Evolutionary conservation across 1,140 invertebrate genomes (phyloP).

Genomic region (Trinorchestia longiramus): DNA sequence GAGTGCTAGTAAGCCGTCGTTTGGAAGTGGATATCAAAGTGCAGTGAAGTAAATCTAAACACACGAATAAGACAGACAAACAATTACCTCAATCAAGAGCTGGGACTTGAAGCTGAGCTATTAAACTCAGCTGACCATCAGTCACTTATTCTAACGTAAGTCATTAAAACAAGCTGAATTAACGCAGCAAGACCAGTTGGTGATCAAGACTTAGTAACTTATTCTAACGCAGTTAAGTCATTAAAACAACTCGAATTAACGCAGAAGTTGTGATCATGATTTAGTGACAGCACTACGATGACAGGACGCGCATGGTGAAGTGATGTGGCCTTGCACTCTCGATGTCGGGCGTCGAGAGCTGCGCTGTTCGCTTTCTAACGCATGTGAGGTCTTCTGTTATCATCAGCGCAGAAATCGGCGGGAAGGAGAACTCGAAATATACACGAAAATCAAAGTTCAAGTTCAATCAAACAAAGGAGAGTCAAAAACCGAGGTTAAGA

Average conservation of each 20-base stretch:
- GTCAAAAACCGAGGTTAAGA: background rate
- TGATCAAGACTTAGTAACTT: background rate
- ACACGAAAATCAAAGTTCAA: background rate
- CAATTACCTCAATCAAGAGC: too few species aligned
- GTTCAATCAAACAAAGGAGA: background rate
- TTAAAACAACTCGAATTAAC: background rate
- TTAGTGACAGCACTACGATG: background rate
- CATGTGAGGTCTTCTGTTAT: background rate
- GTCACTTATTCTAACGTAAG: background rate
- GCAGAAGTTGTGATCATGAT: background rate
- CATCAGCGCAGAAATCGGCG: background rate
- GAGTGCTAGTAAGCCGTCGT: too few species aligned
- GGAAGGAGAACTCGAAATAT: background rate
- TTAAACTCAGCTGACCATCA: background rate
- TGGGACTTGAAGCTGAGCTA: too few species aligned
- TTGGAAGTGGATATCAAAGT: too few species aligned
- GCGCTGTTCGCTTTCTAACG: background rate
- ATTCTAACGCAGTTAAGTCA: background rate
- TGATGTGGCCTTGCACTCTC: background rate
- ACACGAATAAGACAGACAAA: too few species aligned
- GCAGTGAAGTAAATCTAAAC: too few species aligned
- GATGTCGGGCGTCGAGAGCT: background rate
- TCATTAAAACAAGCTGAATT: background rate
- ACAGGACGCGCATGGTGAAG: background rate
- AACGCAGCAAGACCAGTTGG: too few species aligned